Base-by-base conservation (phyloP, 2,797 vertebrate genomes). In the Eupleurogrammus muticus region DNA sequence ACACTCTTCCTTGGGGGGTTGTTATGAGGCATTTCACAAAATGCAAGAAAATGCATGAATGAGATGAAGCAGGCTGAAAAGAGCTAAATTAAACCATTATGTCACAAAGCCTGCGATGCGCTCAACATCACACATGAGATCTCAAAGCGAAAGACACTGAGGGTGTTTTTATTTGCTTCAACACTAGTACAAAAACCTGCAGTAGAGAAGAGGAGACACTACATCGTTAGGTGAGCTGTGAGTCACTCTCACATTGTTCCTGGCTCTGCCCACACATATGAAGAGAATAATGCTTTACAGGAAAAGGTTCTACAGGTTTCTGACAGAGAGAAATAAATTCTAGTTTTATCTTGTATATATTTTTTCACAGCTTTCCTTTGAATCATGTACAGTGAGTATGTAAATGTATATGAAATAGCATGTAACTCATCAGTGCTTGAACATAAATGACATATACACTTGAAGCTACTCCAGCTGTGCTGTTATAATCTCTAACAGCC, bases 241-340 rank as follows among this genome's bases (percentile, higher is more conserved):
- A 68, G 49, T 62, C 69, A 49, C 19, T 17, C 47, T 59, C 35
- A 48, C 40, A 24, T 20, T 54, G 55, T 53, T 32, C 40, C 46
- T 35, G 32, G 19, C 35, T 58, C 56, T 32, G 44, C 55, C 55
- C 55, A 69, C 66, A 69, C 65, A 55, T 55, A 28, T 47, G 32
- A 65, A 49, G 46, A 48, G 23, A 69, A 62, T 49, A 28, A 20
- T 34, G 46, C 49, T 60, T 17, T 51, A 58, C 28, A 68, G 46
- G 66, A 70, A n/a, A 75, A 10, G 46, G n/a, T 54, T 52, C 28
- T 69, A 73, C 75, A 73, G 50, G 73, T 49, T 34, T 42, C 19
- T 54, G 32, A 71, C 69, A 73, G 50, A 53, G 53, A 54, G 38
- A 74, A 75, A 75, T 56, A 63, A 68, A 56, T 28, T 50, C 19